Conservation (phyloP, 2,888 invertebrate species). For the Chaetogeoica ovagalla region DNA sequence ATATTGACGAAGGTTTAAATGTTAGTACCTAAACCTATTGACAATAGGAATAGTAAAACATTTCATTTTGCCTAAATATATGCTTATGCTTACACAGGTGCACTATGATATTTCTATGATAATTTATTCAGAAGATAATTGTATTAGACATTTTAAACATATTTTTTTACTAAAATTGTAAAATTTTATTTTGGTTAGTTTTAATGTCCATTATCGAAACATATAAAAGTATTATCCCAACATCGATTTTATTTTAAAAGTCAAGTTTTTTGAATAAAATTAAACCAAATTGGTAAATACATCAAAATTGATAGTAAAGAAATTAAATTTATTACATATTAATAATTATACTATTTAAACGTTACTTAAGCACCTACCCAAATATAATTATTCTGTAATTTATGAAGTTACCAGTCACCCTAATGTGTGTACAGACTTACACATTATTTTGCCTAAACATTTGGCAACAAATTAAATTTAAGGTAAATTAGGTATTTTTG, state of each 20-base stretch:
- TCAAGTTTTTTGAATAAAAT: neutral
- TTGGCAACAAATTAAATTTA: no score
- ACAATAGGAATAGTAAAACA: neutral
- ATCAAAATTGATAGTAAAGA: no score
- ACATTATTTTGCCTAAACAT: no score
- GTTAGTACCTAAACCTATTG: neutral
- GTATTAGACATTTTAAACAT: neutral
- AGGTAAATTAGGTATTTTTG: no score
- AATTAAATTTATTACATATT: no score
- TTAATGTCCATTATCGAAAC: neutral
- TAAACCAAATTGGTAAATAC: neutral
- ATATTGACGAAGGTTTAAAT: neutral
- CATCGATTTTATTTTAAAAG: neutral
- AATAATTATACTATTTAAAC: no score
- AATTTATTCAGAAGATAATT: neutral
- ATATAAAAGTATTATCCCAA: no score
- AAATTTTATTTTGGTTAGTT: neutral
- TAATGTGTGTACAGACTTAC: no score
- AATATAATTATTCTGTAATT: no score
- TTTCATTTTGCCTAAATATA: neutral
- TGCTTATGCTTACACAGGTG: slow-evolving; percentile 26
- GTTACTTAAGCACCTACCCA: no score
- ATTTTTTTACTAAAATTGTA: slow-evolving; percentile 12
- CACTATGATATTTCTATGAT: neutral
- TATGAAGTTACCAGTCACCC: no score